phyloP scores from a whole-genome alignment of 2,113 vertebrate genomes.

The Lamprotornis superbus region DNA sequence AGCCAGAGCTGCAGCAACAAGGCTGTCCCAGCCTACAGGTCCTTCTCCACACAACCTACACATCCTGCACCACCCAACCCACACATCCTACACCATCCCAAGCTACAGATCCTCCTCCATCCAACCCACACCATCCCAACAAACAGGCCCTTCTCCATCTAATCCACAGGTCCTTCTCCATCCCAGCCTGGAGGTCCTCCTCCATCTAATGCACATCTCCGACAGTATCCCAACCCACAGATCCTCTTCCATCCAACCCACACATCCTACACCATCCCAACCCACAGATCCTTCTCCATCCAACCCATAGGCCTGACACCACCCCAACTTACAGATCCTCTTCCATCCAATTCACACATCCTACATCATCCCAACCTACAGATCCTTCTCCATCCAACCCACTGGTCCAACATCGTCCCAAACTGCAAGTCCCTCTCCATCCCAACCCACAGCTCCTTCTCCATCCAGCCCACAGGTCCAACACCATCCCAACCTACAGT shows the following conservation, averaged over 20 bases:
- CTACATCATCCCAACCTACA: not conserved
- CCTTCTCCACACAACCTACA: not conserved
- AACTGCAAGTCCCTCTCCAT: too few relatives aligned
- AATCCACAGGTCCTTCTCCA: not conserved
- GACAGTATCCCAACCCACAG: not conserved
- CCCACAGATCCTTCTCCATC: not conserved
- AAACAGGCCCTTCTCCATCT: not conserved
- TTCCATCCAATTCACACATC: not conserved
- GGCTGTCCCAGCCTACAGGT: not conserved
- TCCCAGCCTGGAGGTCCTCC: not conserved
- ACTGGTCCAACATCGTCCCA: too few relatives aligned
- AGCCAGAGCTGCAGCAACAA: not conserved
- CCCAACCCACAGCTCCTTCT: not conserved
- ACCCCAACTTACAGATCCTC: not conserved
- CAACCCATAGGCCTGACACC: not conserved
- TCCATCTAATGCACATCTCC: not conserved
- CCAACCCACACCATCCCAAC: not conserved
- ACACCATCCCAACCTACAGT: accelerated
- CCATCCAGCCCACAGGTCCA: not conserved
- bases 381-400: not conserved
- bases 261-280: not conserved
- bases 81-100: not conserved
- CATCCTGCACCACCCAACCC: not conserved
- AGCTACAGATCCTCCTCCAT: not conserved
- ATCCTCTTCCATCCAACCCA: too few relatives aligned